Conservation (phyloP, 2,888 invertebrate genomes). For the Cheilosia vernalis region DNA sequence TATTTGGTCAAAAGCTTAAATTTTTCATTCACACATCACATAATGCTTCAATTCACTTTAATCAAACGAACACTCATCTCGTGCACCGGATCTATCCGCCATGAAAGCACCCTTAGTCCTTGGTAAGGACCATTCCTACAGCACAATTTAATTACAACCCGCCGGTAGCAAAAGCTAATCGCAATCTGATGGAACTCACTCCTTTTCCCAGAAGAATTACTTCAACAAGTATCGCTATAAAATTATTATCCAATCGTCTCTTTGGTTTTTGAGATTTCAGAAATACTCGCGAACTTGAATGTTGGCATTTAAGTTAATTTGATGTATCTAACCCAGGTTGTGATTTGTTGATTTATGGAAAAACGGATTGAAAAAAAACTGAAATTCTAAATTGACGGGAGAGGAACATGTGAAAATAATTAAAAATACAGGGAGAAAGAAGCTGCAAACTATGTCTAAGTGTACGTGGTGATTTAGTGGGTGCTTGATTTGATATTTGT, state of each 20-base stretch:
- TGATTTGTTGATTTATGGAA: slow-evolving; percentile 40
- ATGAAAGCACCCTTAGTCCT: too few species aligned
- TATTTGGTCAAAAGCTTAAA: too few species aligned
- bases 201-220: not conserved
- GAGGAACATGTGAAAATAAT: slow-evolving; percentile 63
- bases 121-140: not conserved
- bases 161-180: slow-evolving; percentile 17
- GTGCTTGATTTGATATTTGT: slow-evolving; percentile 52
- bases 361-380: too few species aligned
- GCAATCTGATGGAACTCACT: slow-evolving; percentile 5
- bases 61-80: slow-evolving; percentile 6
- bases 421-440: slow-evolving; percentile 17
- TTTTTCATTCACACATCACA: too few species aligned
- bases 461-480: slow-evolving; percentile 29
- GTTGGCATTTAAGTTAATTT: slow-evolving; percentile 45
- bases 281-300: slow-evolving; percentile 6
- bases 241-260: not conserved
- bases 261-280: not conserved
- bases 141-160: not conserved
- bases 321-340: slow-evolving; percentile 32
- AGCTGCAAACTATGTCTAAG: slow-evolving; percentile 15
- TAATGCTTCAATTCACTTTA: not conserved
- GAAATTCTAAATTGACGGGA: slow-evolving; percentile 43
- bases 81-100: not conserved
- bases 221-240: not conserved